Percentiles rank a stretch among this genome's conserved stretches.
Conservation (phyloP, 2,888 invertebrate species). For the Epirrhoe alternata region DNA sequence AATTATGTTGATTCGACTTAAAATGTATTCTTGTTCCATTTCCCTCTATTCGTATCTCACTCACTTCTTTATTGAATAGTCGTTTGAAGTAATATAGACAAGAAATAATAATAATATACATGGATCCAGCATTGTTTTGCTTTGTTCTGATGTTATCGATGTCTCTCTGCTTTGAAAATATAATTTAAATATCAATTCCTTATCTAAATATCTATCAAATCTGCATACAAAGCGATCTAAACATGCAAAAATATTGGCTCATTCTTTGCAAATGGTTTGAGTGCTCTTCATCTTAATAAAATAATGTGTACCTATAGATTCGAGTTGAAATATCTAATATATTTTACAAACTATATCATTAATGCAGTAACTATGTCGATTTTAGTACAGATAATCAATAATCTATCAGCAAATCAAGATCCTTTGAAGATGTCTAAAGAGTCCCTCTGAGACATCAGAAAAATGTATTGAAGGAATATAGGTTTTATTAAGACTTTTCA, state of each 20-base stretch:
- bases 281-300: slow-evolving; percentile 25
- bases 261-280: slow-evolving; percentile 40
- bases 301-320: neutral
- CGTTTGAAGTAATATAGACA: neutral
- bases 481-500: too few species aligned
- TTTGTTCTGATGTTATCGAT: slow-evolving; percentile 28
- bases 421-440: too few species aligned
- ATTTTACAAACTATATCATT: too few species aligned
- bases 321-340: too few species aligned
- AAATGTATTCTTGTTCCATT: too few species aligned
- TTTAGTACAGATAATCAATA: too few species aligned
- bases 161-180: slow-evolving; percentile 39
- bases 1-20: too few species aligned
- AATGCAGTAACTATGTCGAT: neutral
- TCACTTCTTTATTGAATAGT: too few species aligned
- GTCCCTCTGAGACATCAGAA: too few species aligned
- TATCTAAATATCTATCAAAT: slow-evolving; percentile 47
- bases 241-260: slow-evolving; percentile 43
- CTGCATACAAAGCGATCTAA: slow-evolving; percentile 50
- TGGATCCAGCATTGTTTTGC: slow-evolving; percentile 11
- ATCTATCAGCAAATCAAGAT: too few species aligned
- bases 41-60: too few species aligned
- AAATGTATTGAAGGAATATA: too few species aligned
- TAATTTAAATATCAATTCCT: slow-evolving; percentile 46
- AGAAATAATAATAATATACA: slow-evolving; percentile 3